Evolutionary conservation across 2,113 vertebrate genomes (phyloP).

Genomic region (Macquaria australasica): DNA sequence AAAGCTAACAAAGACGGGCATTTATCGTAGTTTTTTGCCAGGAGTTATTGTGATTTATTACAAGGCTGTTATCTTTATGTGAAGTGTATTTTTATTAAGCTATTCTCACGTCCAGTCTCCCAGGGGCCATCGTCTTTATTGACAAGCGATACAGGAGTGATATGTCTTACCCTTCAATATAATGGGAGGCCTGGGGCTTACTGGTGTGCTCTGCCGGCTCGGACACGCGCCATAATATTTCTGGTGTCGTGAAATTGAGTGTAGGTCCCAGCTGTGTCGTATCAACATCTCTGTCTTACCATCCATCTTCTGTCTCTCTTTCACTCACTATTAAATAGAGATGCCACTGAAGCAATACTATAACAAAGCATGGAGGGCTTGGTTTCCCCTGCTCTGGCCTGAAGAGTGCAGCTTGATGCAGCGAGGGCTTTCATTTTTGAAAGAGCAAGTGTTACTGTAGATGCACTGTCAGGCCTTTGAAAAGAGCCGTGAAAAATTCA

Average conservation of each 20-base stretch:
- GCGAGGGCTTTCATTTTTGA: slow-evolving; percentile 49
- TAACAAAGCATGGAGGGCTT: slow-evolving; percentile 35
- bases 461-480: slow-evolving; percentile 53
- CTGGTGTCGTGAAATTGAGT: slow-evolving; percentile 66
- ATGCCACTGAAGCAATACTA: slow-evolving; percentile 24
- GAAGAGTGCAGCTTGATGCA: slow-evolving; percentile 31
- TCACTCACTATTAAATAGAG: slow-evolving; percentile 57
- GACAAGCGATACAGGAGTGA: slow-evolving; percentile 62
- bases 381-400: slow-evolving; percentile 43
- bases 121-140: slow-evolving; percentile 63
- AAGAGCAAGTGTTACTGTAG: slow-evolving; percentile 48
- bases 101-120: slow-evolving; percentile 50
- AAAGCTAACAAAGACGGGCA: background rate
- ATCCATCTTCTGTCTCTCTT: slow-evolving; percentile 41
- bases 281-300: slow-evolving; percentile 58
- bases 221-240: slow-evolving; percentile 62
- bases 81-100: slow-evolving; percentile 71
- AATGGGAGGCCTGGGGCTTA: slow-evolving; percentile 61
- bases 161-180: slow-evolving; percentile 63
- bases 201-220: slow-evolving; percentile 25
- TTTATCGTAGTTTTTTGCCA: slow-evolving; percentile 23
- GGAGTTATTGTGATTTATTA: slow-evolving; percentile 54
- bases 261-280: slow-evolving; percentile 62
- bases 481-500: slow-evolving; percentile 44
- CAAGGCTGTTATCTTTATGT: slow-evolving; percentile 51